phyloP scores from a whole-genome alignment of 2,888 invertebrate species.

The Leucoma salicis region DNA sequence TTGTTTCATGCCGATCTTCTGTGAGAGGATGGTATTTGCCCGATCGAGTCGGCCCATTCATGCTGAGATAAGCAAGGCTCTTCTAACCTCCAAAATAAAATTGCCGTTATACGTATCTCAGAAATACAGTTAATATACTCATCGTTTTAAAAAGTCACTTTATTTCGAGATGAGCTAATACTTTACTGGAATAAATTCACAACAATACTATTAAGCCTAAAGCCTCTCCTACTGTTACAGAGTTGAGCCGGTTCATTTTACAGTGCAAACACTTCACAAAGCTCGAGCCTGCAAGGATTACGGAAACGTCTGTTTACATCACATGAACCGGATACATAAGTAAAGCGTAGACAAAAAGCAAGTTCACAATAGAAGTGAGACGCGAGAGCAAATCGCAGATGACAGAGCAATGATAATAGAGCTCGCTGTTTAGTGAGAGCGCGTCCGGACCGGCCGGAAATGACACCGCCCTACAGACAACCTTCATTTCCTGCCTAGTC shows the following conservation, averaged over 20 bases:
- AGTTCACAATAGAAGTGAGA: conserved; percentile 48
- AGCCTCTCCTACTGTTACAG: conserved; percentile 27
- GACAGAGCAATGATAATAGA: conserved; percentile 57
- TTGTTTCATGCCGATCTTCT: too few species aligned
- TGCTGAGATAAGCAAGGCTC: too few species aligned
- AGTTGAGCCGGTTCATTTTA: conserved; percentile 24
- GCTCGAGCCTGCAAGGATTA: conserved; percentile 34
- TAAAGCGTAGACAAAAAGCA: conserved; percentile 34
- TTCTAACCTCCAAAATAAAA: too few species aligned
- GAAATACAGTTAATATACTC: too few species aligned
- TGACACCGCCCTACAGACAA: conserved; percentile 66
- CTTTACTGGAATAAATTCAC: too few species aligned
- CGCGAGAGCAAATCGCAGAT: conserved; percentile 52
- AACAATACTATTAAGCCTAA: too few species aligned
- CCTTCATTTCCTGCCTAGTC: conserved; percentile 70
- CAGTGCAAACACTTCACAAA: conserved; percentile 35
- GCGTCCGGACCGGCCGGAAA: conserved; percentile 64
- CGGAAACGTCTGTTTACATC: conserved; percentile 43
- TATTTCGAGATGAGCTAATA: too few species aligned
- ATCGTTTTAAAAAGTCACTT: too few species aligned
- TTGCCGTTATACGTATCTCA: too few species aligned
- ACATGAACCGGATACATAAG: conserved; percentile 29
- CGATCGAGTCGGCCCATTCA: too few species aligned
- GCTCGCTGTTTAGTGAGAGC: conserved; percentile 53
- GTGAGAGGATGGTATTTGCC: too few species aligned